Base-by-base conservation (phyloP, 2,797 vertebrate genomes). In the Urocyon cinereoargenteus region DNA sequence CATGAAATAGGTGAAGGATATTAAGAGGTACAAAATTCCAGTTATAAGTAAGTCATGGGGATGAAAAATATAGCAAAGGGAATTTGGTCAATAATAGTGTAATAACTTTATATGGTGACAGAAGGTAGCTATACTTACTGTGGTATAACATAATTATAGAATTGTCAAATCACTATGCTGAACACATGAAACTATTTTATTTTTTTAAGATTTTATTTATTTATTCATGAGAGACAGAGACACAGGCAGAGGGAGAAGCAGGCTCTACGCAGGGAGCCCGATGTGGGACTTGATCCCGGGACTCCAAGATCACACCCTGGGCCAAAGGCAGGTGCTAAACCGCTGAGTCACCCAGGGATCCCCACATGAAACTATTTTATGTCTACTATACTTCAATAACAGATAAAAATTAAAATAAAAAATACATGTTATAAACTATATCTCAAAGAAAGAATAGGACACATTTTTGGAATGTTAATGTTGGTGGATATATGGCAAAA, bases 371-470 rank as follows among this genome's bases (percentile, higher is more conserved):
- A 51, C 45, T 18, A 31, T 28, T 75, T 31, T 18, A 49, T 49
- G 4, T 75, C 26, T 28, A 75, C 15, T 75, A 18, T 11, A 75
- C 24, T 28, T 49, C 45, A 31, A 51, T 51, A 75, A 75, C 11
- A 28, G 49, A 49, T 28, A 51, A 75, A 73, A 49, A 75, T 28
- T 75, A 49, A 75, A 75, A 75, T 24, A 49, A 62, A 75, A 75
- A 75, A 51, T 26, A 14, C 11, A 61, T 5, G 18, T 22, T 64
- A 40, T 55, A 53, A 84, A 9, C 4, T 61, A 13, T 55, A 64
- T 78, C 53, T 93, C 24, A 93, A 66, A 72, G 49, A 92, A 91
- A 86, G 19, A 28, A 66, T 13, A 85, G 51, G 40, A 94, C 77
- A 68, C 3, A 45, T 64, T 72, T 93, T 88, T 68, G 12, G 21